Evolutionary conservation across 2,797 vertebrate genomes (phyloP).

Genomic region (Gambelia wislizenii): DNA sequence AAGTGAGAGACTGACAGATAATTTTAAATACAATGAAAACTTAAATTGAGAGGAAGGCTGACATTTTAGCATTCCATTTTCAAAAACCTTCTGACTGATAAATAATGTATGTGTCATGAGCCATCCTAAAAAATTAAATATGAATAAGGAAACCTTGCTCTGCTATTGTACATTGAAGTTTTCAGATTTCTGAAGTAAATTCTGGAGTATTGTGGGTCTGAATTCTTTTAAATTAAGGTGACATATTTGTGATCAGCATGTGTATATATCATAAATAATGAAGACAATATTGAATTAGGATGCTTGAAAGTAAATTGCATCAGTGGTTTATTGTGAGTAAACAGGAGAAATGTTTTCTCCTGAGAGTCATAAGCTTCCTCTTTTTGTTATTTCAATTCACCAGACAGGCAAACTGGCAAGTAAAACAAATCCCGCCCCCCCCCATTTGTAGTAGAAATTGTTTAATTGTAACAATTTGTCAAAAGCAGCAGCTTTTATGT

Average conservation of each 20-base stretch:
- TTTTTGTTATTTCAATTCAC: constrained; percentile 33
- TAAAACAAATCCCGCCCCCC: constrained; percentile 12
- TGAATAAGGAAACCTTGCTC: constrained; percentile 68
- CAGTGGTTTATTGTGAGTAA: constrained; percentile 60
- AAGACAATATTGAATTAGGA: constrained; percentile 31
- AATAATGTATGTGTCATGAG: constrained; percentile 74
- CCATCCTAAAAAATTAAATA: constrained; percentile 76
- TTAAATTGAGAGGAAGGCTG: constrained; percentile 66
- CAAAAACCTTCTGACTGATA: constrained; percentile 66
- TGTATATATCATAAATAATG: constrained; percentile 51
- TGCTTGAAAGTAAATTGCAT: constrained; percentile 52
- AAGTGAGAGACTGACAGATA: constrained; percentile 51
- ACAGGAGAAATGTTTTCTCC: constrained; percentile 53
- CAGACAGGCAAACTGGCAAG: constrained; percentile 43
- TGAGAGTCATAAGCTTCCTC: constrained; percentile 50
- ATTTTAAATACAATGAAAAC: constrained; percentile 59
- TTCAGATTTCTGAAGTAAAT: constrained; percentile 54
- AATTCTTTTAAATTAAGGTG: constrained; percentile 71
- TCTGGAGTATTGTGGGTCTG: constrained; percentile 36
- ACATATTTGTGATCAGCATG: constrained; percentile 43
- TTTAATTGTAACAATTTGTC: constrained; percentile 55
- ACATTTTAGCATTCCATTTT: constrained; percentile 71
- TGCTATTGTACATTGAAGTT: constrained; percentile 48
- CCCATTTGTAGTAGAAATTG: constrained; percentile 38
- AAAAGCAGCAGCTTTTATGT: constrained; percentile 9